These are phyloP conservation scores for Astyanax mexicanus DNA, from an alignment of 2,797 vertebrate species.

Conservation along the genomic window DNA sequence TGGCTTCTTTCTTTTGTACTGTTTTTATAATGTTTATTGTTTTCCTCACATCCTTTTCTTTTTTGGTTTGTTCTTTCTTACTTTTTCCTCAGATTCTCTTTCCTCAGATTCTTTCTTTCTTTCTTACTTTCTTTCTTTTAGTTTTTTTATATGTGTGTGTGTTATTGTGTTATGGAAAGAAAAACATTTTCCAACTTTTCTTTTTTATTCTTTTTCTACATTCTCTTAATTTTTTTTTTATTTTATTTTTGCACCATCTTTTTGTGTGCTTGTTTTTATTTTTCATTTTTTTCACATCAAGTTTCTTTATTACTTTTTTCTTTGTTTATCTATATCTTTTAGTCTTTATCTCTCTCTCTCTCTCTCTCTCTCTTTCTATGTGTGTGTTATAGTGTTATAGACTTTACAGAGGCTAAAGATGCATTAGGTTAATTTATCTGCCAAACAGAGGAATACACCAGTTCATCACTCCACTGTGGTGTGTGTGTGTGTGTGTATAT, in stretches of 20 bases:
- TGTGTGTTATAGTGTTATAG: slow-evolving; percentile 48
- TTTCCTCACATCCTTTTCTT: neutral
- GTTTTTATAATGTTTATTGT: neutral
- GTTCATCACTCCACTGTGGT: slow-evolving; percentile 52
- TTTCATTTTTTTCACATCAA: too few species aligned
- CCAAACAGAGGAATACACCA: slow-evolving; percentile 52
- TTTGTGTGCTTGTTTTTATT: too few species aligned
- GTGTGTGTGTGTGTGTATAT: too few species aligned
- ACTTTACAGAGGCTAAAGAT: slow-evolving; percentile 42
- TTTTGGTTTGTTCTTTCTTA: too few species aligned
- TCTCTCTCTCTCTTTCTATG: slow-evolving; percentile 11
- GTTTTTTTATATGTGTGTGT: slow-evolving; percentile 21
- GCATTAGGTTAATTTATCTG: slow-evolving; percentile 57
- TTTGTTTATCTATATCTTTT: neutral
- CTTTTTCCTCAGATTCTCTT: too few species aligned
- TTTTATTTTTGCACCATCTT: neutral
- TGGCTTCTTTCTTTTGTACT: neutral
- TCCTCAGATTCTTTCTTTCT: neutral
- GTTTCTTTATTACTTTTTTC: neutral
- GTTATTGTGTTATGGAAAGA: slow-evolving; percentile 50
- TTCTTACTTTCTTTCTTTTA: neutral
- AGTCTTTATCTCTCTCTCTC: neutral
- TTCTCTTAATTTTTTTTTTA: too few species aligned
- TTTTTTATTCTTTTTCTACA: too few species aligned
- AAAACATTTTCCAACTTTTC: too few species aligned